These are phyloP conservation scores for Cirrhinus mrigala DNA, from an alignment of 2,797 vertebrate species.

Conservation along the genomic window DNA sequence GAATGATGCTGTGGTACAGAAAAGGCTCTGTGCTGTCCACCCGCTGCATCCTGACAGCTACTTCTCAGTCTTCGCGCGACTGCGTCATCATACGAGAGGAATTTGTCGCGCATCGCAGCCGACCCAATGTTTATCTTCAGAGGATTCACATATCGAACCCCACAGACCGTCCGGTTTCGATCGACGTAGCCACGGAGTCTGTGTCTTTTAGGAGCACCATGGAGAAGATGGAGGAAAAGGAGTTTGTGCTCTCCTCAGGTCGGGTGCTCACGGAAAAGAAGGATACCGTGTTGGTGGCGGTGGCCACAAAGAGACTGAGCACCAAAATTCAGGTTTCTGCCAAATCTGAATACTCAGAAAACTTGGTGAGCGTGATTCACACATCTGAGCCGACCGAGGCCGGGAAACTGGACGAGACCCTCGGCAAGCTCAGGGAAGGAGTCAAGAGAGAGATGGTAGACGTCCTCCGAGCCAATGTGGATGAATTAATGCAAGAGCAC, in stretches of 20 bases:
- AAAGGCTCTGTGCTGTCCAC: slow-evolving; percentile 87
- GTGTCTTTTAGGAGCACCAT: slow-evolving; percentile 72
- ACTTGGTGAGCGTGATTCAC: slow-evolving; percentile 86
- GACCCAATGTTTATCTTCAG: slow-evolving; percentile 88
- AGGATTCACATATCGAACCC: slow-evolving; percentile 89
- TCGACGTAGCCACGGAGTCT: slow-evolving; percentile 77
- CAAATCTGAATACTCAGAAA: slow-evolving; percentile 85
- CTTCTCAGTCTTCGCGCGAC: slow-evolving; percentile 72
- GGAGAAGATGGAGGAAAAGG: slow-evolving; percentile 87
- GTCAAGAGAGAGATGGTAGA: slow-evolving; percentile 90
- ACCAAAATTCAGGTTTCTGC: slow-evolving; percentile 84
- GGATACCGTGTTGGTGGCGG: slow-evolving; percentile 84
- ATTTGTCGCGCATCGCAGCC: slow-evolving; percentile 89
- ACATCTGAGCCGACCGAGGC: slow-evolving; percentile 82
- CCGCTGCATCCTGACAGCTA: slow-evolving; percentile 78
- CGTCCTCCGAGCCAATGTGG: slow-evolving; percentile 80
- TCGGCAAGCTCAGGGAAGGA: slow-evolving; percentile 79
- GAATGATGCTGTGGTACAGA: slow-evolving; percentile 81
- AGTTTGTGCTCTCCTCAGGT: slow-evolving; percentile 86
- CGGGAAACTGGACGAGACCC: slow-evolving; percentile 84
- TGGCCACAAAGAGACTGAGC: slow-evolving; percentile 84
- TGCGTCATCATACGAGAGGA: slow-evolving; percentile 91
- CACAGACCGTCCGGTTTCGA: slow-evolving; percentile 76
- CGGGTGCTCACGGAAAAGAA: slow-evolving; percentile 79
- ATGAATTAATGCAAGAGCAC: slow-evolving; percentile 87